These are phyloP conservation scores for Bellardia pandia DNA, from an alignment of 2,888 invertebrate species.

Conservation along the genomic window DNA sequence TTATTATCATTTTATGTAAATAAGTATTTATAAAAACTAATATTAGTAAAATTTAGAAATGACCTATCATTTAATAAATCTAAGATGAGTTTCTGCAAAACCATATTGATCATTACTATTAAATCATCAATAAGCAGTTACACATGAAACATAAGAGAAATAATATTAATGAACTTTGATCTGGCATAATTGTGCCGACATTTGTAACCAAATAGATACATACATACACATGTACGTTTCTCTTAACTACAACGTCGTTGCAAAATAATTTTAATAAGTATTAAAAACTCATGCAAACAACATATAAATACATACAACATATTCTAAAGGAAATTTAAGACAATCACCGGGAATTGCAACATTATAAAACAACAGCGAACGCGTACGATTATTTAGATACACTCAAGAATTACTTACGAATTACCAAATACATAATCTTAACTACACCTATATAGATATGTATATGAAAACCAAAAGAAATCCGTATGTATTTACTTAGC, in stretches of 20 bases:
- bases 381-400: conserved; percentile 60
- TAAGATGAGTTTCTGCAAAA: neutral
- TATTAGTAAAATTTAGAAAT: neutral
- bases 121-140: conserved; percentile 28
- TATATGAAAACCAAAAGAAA: conserved; percentile 16
- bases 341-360: conserved; percentile 58
- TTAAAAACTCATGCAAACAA: conserved; percentile 49
- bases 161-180: conserved; percentile 64
- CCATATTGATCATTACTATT: conserved; percentile 22
- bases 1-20: too few species aligned
- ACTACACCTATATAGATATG: neutral
- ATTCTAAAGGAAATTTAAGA: conserved; percentile 52
- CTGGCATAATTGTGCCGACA: conserved; percentile 59
- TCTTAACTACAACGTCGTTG: conserved; percentile 33
- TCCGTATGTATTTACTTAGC: conserved; percentile 32
- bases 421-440: conserved; percentile 51
- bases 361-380: conserved; percentile 23
- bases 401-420: conserved; percentile 54
- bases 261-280: conserved; percentile 33
- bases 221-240: neutral
- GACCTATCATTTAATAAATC: conserved; percentile 2
- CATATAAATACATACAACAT: conserved; percentile 1
- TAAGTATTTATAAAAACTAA: too few species aligned
- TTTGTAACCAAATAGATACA: conserved; percentile 43
- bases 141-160: conserved; percentile 27